phyloP scores from a whole-genome alignment of 2,888 invertebrate genomes.

The Pterobdella sp. region DNA sequence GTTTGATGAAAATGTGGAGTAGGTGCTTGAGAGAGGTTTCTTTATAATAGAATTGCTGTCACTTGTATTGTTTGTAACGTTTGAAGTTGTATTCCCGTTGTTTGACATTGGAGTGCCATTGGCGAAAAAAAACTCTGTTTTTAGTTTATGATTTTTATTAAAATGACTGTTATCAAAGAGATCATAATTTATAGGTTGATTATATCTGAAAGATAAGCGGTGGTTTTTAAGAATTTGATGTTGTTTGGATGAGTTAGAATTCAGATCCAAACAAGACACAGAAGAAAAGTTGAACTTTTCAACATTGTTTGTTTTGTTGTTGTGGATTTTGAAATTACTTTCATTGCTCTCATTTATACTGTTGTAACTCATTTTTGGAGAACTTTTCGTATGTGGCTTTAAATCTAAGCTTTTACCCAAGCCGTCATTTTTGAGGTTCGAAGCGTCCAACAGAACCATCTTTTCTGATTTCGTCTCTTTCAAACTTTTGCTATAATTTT shows the following conservation, averaged over 20 bases:
- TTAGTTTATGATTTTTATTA: background rate
- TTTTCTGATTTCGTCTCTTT: background rate
- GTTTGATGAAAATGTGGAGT: background rate
- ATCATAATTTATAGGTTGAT: background rate
- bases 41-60: background rate
- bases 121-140: background rate
- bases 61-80: background rate
- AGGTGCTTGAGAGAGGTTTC: background rate
- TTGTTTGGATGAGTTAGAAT: background rate
- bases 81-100: background rate
- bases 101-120: background rate
- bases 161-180: background rate
- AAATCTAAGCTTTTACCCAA: background rate
- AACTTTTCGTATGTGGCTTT: background rate
- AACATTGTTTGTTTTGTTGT: background rate
- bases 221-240: background rate
- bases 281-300: background rate
- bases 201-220: background rate
- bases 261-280: background rate
- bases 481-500: background rate
- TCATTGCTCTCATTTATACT: background rate
- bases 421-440: background rate
- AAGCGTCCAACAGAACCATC: background rate
- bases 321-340: background rate
- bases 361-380: background rate